A percentile compares a stretch with the other conserved stretches of the same genome.
Evolutionary conservation across 2,888 invertebrate genomes (phyloP).

Genomic region (Eupithecia abbreviata): DNA sequence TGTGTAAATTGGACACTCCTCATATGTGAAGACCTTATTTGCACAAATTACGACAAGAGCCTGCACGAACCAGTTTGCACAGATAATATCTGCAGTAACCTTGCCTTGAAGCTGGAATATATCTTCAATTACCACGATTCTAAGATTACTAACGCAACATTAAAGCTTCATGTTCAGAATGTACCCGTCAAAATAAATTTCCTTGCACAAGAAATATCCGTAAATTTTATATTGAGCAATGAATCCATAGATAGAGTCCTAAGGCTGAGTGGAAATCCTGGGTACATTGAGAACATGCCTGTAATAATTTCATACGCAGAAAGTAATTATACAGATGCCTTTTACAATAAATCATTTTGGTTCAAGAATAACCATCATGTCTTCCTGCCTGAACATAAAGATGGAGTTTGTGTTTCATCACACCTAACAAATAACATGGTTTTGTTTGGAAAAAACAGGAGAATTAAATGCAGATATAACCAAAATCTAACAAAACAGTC

Average conservation of each 20-base stretch:
- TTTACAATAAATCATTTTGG: constrained; percentile 57
- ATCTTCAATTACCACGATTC: constrained; percentile 64
- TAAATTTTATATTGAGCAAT: constrained; percentile 66
- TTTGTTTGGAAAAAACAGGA: constrained; percentile 78
- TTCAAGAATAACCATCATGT: constrained; percentile 46
- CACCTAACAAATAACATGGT: constrained; percentile 63
- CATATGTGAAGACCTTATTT: constrained; percentile 59
- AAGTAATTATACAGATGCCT: constrained; percentile 62
- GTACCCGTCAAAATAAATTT: constrained; percentile 53
- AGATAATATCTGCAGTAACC: constrained; percentile 61
- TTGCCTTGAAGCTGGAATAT: constrained; percentile 68
- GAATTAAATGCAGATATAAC: constrained; percentile 71
- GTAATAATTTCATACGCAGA: constrained; percentile 75
- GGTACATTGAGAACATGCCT: constrained; percentile 87
- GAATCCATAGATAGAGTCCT: constrained; percentile 57
- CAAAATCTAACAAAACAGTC: constrained; percentile 40
- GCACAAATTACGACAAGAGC: constrained; percentile 61
- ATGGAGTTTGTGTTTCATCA: constrained; percentile 72
- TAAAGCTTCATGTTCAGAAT: constrained; percentile 62
- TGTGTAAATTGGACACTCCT: constrained; percentile 71
- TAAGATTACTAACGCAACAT: constrained; percentile 65
- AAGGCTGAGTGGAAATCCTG: constrained; percentile 89
- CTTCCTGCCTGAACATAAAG: constrained; percentile 64
- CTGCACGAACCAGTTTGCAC: constrained; percentile 66
- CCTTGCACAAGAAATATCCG: constrained; percentile 63